Evolutionary conservation across 37 sponge, comb jelly and placozoan species (phyloP).

Genomic region (Trichoplax adhaerens): DNA sequence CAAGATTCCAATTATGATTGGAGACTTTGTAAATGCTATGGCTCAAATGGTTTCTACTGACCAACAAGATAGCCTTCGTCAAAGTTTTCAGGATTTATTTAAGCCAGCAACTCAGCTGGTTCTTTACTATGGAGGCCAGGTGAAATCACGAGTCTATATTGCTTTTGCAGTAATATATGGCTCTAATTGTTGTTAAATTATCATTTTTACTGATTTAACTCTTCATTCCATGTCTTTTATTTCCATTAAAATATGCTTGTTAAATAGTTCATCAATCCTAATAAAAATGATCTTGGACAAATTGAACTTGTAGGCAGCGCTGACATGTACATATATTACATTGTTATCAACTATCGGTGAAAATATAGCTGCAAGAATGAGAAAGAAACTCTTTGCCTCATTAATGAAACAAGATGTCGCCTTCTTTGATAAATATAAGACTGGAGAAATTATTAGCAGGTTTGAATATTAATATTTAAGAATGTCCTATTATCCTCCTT

Average conservation of each 20-base stretch:
- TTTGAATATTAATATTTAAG: constrained; percentile 3
- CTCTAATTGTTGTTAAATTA: not conserved
- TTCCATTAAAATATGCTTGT: no score
- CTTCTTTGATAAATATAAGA: constrained; percentile 74
- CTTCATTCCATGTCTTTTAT: no score
- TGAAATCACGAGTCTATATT: not conserved
- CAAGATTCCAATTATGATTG: constrained; percentile 40
- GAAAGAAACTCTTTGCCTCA: constrained; percentile 47
- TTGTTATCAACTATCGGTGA: constrained; percentile 59
- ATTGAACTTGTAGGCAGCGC: constrained; percentile 22
- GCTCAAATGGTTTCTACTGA: constrained; percentile 20
- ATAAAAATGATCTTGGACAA: no score
- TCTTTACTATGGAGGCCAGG: constrained; percentile 27
- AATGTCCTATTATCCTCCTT: not conserved
- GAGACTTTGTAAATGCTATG: constrained; percentile 38
- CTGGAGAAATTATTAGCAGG: constrained; percentile 85
- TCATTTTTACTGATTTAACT: no score
- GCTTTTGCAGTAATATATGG: not conserved
- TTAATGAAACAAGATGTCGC: constrained; percentile 54
- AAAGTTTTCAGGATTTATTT: constrained; percentile 9
- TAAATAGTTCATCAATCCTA: no score
- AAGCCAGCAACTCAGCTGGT: constrained; percentile 13
- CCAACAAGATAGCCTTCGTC: constrained; percentile 1
- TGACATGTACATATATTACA: constrained; percentile 59
- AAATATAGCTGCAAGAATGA: constrained; percentile 38